A percentile compares a stretch with the other conserved stretches of the same genome.
Conservation (phyloP, 2,888 invertebrate genomes). For the Bruchidius siliquastri region DNA sequence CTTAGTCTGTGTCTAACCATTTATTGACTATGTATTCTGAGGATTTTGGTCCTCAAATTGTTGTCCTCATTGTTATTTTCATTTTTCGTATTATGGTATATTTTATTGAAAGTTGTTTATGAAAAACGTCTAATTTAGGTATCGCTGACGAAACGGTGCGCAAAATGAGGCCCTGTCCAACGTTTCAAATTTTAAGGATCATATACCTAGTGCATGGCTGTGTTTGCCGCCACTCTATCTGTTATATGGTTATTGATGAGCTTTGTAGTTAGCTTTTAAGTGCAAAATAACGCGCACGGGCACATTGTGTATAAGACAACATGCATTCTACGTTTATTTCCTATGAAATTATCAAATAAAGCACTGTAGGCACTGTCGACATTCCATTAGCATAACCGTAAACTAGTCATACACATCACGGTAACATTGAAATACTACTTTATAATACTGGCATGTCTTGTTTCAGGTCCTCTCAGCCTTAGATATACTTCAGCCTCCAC, state of each 20-base stretch:
- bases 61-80: no score
- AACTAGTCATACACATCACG: not conserved
- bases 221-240: not conserved
- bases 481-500: constrained; percentile 98
- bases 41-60: no score
- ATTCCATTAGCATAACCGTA: not conserved
- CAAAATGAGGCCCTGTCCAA: no score
- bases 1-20: no score
- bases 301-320: not conserved
- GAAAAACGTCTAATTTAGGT: no score
- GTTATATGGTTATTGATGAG: not conserved
- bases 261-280: not conserved
- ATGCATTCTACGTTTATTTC: not conserved
- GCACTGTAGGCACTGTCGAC: not conserved
- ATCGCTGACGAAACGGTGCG: no score
- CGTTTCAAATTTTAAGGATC: no score
- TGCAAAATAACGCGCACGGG: not conserved
- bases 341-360: not conserved
- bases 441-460: constrained; percentile 10
- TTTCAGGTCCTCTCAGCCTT: constrained; percentile 93
- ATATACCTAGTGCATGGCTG: no score
- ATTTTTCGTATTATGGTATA: no score
- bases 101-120: no score
- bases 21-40: no score
- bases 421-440: not conserved